phyloP scores from a whole-genome alignment of 1,140 invertebrate genomes.

The Phymastichus coffea region DNA sequence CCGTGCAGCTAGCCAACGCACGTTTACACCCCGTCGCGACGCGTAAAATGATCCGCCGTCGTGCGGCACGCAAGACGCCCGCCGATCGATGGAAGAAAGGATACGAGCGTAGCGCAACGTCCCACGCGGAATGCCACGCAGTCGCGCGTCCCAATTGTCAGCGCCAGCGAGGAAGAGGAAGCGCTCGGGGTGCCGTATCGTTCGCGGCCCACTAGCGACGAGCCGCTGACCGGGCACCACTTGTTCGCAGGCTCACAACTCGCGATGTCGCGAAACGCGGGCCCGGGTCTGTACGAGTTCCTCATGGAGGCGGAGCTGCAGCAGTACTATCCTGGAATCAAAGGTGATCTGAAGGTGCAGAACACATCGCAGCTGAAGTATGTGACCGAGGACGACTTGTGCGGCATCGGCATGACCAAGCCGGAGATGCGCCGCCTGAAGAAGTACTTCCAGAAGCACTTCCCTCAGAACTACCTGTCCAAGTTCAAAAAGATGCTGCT shows the following conservation, averaged over 20 bases:
- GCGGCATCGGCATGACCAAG: conserved; percentile 89
- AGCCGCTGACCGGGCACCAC: too few species aligned
- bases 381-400: conserved; percentile 89
- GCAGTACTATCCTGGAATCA: conserved; percentile 78
- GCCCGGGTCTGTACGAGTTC: conserved; percentile 84
- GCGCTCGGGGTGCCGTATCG: not conserved
- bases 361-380: conserved; percentile 96
- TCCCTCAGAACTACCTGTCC: conserved; percentile 87
- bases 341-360: conserved; percentile 75
- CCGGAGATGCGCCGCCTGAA: conserved; percentile 92
- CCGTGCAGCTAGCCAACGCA: too few species aligned
- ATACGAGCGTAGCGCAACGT: not conserved
- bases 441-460: conserved; percentile 92
- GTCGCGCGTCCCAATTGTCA: conserved; percentile 17
- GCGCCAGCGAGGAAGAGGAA: conserved; percentile 24
- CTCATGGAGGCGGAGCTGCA: conserved; percentile 86
- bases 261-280: conserved; percentile 54
- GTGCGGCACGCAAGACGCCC: too few species aligned
- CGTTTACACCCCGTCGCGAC: too few species aligned
- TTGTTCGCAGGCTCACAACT: conserved; percentile 48
- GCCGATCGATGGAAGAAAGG: not conserved
- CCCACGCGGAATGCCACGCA: not conserved
- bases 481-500: conserved; percentile 82
- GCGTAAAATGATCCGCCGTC: too few species aligned
- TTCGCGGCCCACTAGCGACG: too few species aligned